Conservation (phyloP, 2,888 invertebrate genomes). For the Netelia fuscicornis region DNA sequence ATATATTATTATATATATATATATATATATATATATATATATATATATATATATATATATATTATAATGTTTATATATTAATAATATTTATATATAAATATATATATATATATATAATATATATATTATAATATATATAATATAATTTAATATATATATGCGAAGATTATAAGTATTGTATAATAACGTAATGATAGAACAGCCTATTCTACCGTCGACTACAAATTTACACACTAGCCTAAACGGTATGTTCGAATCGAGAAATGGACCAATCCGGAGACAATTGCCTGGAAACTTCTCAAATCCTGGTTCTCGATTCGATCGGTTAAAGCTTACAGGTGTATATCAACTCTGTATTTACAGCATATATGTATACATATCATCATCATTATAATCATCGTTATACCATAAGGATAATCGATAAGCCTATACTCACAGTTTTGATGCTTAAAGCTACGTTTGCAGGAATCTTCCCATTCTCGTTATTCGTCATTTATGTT, state of each 20-base stretch:
- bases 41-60: too few species aligned
- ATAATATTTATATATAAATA: too few species aligned
- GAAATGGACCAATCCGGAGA: constrained; percentile 1
- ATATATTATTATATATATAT: too few species aligned
- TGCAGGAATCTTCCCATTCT: constrained; percentile 47
- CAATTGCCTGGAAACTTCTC: constrained; percentile 10
- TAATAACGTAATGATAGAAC: constrained; percentile 37
- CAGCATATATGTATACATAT: constrained; percentile 39
- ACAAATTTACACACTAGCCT: constrained; percentile 55
- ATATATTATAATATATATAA: too few species aligned
- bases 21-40: too few species aligned
- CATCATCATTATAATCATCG: background rate
- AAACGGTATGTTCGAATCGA: constrained; percentile 30
- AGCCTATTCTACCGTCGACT: constrained; percentile 54
- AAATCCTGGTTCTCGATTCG: constrained; percentile 33
- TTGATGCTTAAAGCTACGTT: constrained; percentile 57
- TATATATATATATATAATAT: too few species aligned
- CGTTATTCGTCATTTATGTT: constrained; percentile 46
- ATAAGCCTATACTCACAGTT: constrained; percentile 60
- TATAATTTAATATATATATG: constrained; percentile 31
- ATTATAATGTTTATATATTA: too few species aligned
- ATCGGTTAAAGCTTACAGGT: constrained; percentile 25
- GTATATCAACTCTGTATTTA: constrained; percentile 47
- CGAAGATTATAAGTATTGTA: constrained; percentile 42
- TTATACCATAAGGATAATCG: constrained; percentile 14